Evolutionary conservation across 2,113 vertebrate species (phyloP).

Genomic region (Catharus minimus): DNA sequence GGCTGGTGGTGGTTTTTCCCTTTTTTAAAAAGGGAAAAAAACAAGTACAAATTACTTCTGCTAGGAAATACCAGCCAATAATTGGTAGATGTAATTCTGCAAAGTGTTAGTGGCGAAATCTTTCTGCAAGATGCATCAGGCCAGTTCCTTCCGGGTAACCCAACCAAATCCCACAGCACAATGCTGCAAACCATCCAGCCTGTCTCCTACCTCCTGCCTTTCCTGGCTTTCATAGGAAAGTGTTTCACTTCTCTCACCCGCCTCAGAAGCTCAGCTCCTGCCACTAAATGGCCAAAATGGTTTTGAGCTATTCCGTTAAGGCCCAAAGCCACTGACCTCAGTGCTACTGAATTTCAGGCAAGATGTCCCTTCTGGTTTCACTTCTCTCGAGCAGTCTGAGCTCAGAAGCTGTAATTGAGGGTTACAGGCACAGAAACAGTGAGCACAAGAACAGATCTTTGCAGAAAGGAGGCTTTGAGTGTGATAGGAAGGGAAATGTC

Average conservation of each 20-base stretch:
- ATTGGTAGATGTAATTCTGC: constrained; percentile 40
- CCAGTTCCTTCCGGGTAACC: background rate
- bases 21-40: background rate
- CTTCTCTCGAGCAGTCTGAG: background rate
- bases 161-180: constrained; percentile 14
- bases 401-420: constrained; percentile 31
- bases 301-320: background rate
- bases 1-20: background rate
- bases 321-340: constrained; percentile 14
- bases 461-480: background rate
- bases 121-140: constrained; percentile 8
- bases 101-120: constrained; percentile 18
- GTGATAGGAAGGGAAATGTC: background rate
- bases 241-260: background rate
- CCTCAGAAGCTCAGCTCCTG: constrained; percentile 1
- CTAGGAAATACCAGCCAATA: constrained; percentile 36
- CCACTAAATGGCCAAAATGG: constrained; percentile 6
- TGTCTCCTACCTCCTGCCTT: background rate
- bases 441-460: background rate
- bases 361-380: constrained; percentile 40
- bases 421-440: constrained; percentile 20
- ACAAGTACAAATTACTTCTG: constrained; percentile 34
- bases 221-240: background rate
- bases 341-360: constrained; percentile 18
- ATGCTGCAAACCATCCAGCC: background rate